phyloP scores from a whole-genome alignment of 2,113 vertebrate species.

The Neogale vison region DNA sequence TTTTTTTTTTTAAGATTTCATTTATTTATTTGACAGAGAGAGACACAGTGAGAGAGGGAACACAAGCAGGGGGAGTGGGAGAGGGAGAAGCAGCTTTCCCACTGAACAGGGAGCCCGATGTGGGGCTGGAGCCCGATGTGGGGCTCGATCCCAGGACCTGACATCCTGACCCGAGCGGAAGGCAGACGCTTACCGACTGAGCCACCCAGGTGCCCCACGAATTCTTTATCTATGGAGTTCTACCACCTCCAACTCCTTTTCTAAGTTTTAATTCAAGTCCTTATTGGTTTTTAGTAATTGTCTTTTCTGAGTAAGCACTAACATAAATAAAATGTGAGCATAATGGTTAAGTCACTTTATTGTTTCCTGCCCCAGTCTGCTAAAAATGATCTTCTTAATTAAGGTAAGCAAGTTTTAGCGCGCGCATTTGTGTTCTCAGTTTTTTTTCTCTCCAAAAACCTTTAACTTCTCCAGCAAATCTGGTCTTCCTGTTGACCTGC shows the following conservation, averaged over 20 bases:
- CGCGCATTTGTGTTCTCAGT: background rate
- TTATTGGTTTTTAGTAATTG: background rate
- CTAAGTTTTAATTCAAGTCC: background rate
- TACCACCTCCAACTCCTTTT: background rate
- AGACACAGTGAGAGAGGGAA: no score
- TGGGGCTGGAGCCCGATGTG: no score
- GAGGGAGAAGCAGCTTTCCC: no score
- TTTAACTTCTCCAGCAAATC: conserved; percentile 65
- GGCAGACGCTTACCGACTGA: no score
- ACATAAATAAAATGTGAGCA: background rate
- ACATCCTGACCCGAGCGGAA: no score
- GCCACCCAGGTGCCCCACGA: no score
- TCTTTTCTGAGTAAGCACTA: background rate
- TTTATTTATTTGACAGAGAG: no score
- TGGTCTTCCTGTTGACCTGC: conserved; percentile 82
- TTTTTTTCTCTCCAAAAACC: background rate
- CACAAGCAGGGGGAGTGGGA: no score
- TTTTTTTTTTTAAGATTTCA: background rate
- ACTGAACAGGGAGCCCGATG: no score
- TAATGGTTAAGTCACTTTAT: background rate
- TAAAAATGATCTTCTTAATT: conserved; percentile 55
- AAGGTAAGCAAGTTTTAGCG: conserved; percentile 34
- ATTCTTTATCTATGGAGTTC: background rate
- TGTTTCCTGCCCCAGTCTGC: background rate
- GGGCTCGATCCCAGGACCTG: no score